A percentile compares a stretch with the other conserved stretches of the same genome.
These are phyloP conservation scores for Chrysopa pallens DNA, from an alignment of 1,140 invertebrate genomes.

Conservation along the genomic window DNA sequence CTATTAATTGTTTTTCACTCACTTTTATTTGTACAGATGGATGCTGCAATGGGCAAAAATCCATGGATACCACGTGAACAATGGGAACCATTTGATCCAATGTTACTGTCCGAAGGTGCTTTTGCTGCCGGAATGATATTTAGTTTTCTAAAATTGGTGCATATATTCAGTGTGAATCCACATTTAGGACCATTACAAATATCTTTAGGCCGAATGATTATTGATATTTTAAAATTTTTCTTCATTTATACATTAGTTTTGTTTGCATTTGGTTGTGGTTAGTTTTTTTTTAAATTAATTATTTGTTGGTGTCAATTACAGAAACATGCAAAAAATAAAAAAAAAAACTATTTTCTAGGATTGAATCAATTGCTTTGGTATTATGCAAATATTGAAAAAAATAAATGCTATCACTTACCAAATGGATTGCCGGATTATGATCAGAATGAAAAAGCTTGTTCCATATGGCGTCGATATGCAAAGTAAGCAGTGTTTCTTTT, in stretches of 20 bases:
- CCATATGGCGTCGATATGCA: conserved; percentile 69
- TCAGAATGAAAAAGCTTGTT: conserved; percentile 61
- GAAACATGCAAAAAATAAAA: background rate
- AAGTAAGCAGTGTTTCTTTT: no score
- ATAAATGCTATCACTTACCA: conserved; percentile 59
- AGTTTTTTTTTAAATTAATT: conserved; percentile 13
- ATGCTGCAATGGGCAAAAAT: conserved; percentile 48
- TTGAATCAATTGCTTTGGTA: conserved; percentile 91
- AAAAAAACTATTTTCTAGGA: conserved; percentile 23
- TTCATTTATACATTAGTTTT: conserved; percentile 80
- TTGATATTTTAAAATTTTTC: conserved; percentile 88
- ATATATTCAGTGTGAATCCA: conserved; percentile 91
- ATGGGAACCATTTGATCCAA: conserved; percentile 88
- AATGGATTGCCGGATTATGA: conserved; percentile 54
- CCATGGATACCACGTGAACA: conserved; percentile 68
- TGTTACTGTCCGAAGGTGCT: conserved; percentile 81
- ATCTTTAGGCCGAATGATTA: conserved; percentile 77
- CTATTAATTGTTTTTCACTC: no score
- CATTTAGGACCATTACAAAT: conserved; percentile 82
- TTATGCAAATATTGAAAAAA: conserved; percentile 76
- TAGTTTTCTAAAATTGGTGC: conserved; percentile 79
- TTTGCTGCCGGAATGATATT: conserved; percentile 93
- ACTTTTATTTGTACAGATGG: conserved; percentile 30
- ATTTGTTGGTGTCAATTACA: background rate
- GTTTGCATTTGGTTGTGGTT: conserved; percentile 78